These are phyloP conservation scores for Cancer borealis DNA, from an alignment of 2,888 invertebrate species.

Conservation along the genomic window DNA sequence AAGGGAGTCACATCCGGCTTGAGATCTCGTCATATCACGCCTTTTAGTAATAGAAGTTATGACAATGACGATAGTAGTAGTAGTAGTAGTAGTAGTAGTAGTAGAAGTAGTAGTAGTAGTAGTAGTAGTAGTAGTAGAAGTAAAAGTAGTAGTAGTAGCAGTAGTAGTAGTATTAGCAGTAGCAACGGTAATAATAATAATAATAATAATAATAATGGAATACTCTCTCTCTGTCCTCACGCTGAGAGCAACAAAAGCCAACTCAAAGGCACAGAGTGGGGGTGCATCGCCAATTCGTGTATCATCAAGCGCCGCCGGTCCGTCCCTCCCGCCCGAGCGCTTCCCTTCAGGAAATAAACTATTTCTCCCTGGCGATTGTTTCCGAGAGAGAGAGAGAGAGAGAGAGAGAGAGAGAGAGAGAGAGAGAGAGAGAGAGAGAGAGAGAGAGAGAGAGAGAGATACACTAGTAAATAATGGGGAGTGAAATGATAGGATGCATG, in stretches of 20 bases:
- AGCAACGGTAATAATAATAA: not conserved
- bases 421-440: constrained; percentile 31
- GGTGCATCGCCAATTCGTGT: not conserved
- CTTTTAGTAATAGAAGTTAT: not conserved
- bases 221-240: not conserved
- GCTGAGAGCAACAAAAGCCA: not conserved
- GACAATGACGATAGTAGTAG: not conserved
- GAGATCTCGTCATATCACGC: too few species aligned
- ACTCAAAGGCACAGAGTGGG: not conserved
- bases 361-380: constrained; percentile 13
- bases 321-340: not conserved
- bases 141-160: not conserved
- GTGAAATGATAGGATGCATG: too few species aligned
- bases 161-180: not conserved
- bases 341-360: constrained; percentile 8
- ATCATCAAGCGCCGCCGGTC: not conserved
- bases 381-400: constrained; percentile 52
- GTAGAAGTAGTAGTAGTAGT: constrained; percentile 31
- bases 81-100: not conserved
- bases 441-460: constrained; percentile 1
- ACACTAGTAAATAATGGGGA: too few species aligned
- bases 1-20: too few species aligned
- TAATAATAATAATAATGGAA: not conserved
- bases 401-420: constrained; percentile 42
- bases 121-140: constrained; percentile 31